Evolutionary conservation across 2,797 vertebrate genomes (phyloP), one percentile per base, ranked within the genome.

Genomic region (Enteromius paludinosus): DNA sequence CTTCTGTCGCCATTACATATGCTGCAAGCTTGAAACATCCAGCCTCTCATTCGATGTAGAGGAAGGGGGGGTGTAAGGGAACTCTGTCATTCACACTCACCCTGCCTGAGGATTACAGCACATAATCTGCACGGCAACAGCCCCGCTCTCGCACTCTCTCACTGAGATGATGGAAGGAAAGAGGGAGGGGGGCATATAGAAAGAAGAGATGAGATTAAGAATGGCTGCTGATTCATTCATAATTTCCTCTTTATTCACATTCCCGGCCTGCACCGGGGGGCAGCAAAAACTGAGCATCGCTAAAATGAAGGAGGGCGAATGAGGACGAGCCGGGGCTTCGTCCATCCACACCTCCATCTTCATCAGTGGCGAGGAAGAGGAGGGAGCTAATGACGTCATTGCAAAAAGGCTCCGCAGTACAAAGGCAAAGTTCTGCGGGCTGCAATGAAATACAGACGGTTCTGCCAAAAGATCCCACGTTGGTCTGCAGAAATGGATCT

Each of bases 91-190:
- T 91, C 90, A 93, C 89, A 84, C 28, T 91, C 89, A 87, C 88
- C 85, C 84, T 81, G 86, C 89, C 89, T 88, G 81, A 90, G 91
- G 94, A 95, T 95, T 95, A 94, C 85, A 87, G 91, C 84, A 75
- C 87, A 88, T 95, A 95, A 95, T 96, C 94, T 95, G 93, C 95
- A 93, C 89, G 35, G 95, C 93, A 96, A 94, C 93, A 92, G 88
- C 83, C 78, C 54, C 78, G 78, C 64, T 70, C 54, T 77, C n/a
- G 35, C 33, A 64, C 4, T 69, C 38, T 66, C 6, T 74, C 69
- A 1, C 59, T 64, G 62, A 86, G 7, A 66, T 23, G 35, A 62
- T 72, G 23, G 79, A 56, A 59, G 64, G 64, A 82, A 14, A 41
- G 65, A 61, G 79, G 25, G 75, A 35, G 74, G 6, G 68, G 52